Conservation (phyloP, 2,888 invertebrate genomes). For the Trissolcus brochymenae region DNA sequence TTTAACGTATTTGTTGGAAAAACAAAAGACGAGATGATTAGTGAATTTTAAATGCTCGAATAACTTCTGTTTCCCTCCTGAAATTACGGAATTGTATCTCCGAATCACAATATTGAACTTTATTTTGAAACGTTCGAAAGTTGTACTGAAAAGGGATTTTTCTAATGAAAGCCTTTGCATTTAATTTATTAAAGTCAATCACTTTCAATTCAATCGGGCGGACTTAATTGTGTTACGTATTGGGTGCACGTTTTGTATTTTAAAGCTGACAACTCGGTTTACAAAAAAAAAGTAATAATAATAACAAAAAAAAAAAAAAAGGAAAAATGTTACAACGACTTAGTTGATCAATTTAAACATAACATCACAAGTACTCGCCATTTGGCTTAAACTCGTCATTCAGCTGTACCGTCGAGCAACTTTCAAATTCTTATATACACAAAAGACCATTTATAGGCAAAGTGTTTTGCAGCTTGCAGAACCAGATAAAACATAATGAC, state of each 20-base stretch:
- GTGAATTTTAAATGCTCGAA: slow-evolving; percentile 6
- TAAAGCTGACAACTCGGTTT: no score
- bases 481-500: neutral
- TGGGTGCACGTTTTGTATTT: no score
- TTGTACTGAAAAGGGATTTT: no score
- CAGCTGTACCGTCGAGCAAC: slow-evolving; percentile 2
- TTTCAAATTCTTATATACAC: slow-evolving; percentile 14
- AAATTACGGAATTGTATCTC: no score
- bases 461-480: slow-evolving; percentile 3
- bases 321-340: slow-evolving; percentile 4
- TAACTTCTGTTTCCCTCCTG: no score
- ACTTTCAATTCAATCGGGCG: slow-evolving; percentile 10
- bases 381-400: slow-evolving; percentile 18
- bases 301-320: neutral
- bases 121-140: no score
- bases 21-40: slow-evolving; percentile 14
- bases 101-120: no score
- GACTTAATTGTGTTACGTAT: neutral
- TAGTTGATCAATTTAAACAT: slow-evolving; percentile 10
- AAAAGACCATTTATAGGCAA: slow-evolving; percentile 21
- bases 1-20: slow-evolving; percentile 5
- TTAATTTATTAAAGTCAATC: neutral
- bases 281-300: neutral
- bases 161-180: slow-evolving; percentile 2
- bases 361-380: slow-evolving; percentile 12